Evolutionary conservation across 2,113 vertebrate species (phyloP).

Genomic region (Channa argus): DNA sequence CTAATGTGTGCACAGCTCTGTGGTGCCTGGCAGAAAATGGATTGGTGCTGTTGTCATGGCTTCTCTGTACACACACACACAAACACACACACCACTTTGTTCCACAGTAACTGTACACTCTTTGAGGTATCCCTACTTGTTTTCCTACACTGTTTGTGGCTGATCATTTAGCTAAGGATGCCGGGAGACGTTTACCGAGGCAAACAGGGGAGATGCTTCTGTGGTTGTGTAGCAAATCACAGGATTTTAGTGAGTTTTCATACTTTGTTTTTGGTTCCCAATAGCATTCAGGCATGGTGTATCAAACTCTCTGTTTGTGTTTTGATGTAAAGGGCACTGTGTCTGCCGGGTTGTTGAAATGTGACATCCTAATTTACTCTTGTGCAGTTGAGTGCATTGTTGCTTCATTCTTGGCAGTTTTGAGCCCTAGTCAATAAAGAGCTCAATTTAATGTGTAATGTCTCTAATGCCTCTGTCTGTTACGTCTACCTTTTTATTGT

Average conservation of each 20-base stretch:
- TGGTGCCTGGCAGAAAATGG: conserved; percentile 44
- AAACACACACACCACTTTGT: conserved; percentile 40
- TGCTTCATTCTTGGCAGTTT: conserved; percentile 28
- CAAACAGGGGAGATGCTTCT: conserved; percentile 29
- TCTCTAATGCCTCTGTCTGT: conserved; percentile 24
- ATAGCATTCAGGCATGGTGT: background rate
- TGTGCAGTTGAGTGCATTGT: background rate
- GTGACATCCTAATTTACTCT: conserved; percentile 2
- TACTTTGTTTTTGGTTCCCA: conserved; percentile 37
- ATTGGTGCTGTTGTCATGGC: conserved; percentile 39
- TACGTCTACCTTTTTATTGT: conserved; percentile 37
- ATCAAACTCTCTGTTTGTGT: conserved; percentile 35
- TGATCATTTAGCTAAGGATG: conserved; percentile 44
- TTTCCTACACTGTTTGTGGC: conserved; percentile 44
- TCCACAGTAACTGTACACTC: conserved; percentile 38
- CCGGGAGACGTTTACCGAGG: conserved; percentile 48
- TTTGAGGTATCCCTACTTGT: conserved; percentile 32
- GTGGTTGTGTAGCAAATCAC: conserved; percentile 39
- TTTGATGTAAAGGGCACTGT: conserved; percentile 12
- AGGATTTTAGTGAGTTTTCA: conserved; percentile 46
- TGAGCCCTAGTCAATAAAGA: conserved; percentile 14
- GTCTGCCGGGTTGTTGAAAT: conserved; percentile 19
- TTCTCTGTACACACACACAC: conserved; percentile 30
- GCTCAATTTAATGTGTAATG: conserved; percentile 5
- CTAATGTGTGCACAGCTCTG: conserved; percentile 21